phyloP scores from a whole-genome alignment of 2,113 vertebrate genomes.

The Sturnus vulgaris region DNA sequence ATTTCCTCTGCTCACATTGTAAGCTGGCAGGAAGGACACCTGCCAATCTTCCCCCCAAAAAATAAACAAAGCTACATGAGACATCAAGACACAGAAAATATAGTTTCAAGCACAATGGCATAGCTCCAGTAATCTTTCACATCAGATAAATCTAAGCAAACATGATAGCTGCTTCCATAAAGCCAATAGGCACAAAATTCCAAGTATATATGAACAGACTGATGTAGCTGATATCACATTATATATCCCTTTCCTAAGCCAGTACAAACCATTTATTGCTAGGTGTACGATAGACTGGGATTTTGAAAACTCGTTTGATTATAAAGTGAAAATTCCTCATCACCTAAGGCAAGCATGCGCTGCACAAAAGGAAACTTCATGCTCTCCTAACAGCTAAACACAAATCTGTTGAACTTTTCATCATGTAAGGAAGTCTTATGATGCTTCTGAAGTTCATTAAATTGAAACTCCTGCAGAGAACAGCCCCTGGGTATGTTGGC shows the following conservation, averaged over 20 bases:
- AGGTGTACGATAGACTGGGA: background rate
- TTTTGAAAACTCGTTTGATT: background rate
- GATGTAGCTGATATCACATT: background rate
- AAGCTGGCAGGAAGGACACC: background rate
- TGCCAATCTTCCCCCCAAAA: background rate
- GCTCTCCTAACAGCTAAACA: background rate
- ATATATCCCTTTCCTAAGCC: background rate
- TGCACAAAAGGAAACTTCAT: background rate
- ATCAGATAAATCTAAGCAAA: background rate
- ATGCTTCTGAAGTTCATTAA: background rate
- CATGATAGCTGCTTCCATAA: background rate
- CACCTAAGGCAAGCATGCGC: background rate
- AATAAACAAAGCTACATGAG: background rate
- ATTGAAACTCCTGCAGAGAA: background rate
- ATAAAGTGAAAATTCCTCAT: background rate
- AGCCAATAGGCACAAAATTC: background rate
- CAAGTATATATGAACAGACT: background rate
- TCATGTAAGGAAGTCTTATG: background rate
- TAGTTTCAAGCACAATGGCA: rapidly evolving
- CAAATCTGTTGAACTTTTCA: background rate
- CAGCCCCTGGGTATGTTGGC: background rate
- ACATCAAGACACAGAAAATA: background rate
- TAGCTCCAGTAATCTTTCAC: background rate
- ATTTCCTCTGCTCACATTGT: background rate
- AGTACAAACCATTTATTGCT: background rate